Percentiles rank a stretch among this genome's conserved stretches.
Evolutionary conservation across 1,140 invertebrate genomes (phyloP).

Genomic region (Microplitis demolitor): DNA sequence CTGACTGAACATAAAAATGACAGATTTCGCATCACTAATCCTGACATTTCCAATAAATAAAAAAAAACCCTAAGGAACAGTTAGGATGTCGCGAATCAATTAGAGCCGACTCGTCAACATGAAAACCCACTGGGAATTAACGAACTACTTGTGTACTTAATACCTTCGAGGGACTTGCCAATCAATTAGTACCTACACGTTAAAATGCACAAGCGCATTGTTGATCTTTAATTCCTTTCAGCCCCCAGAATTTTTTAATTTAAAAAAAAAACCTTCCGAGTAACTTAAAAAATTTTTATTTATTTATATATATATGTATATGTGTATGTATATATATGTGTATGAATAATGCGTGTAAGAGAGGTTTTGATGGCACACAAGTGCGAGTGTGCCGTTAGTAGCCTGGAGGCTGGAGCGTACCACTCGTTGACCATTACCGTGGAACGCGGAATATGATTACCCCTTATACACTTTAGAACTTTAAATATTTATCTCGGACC

Average conservation of each 20-base stretch:
- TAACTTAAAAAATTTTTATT: too few species aligned
- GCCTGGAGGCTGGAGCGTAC: constrained; percentile 42
- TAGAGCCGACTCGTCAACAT: constrained; percentile 21
- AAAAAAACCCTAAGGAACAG: neutral
- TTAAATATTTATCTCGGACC: neutral
- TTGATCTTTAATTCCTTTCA: too few species aligned
- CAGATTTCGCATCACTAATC: too few species aligned
- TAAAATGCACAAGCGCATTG: too few species aligned
- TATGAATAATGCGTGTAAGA: constrained; percentile 4
- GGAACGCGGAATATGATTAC: constrained; percentile 60
- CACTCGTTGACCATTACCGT: constrained; percentile 52
- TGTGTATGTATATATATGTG: neutral
- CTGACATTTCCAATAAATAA: neutral
- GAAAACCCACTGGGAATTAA: neutral
- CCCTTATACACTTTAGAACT: constrained; percentile 24
- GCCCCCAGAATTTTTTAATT: too few species aligned
- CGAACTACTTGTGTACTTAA: neutral
- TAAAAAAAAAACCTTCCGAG: too few species aligned
- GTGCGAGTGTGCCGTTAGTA: constrained; percentile 48
- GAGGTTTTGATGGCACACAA: constrained; percentile 44
- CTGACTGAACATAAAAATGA: too few species aligned
- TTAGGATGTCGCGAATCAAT: constrained; percentile 12
- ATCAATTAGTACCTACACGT: too few species aligned
- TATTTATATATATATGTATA: neutral
- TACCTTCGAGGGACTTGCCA: too few species aligned